Conservation (phyloP, 2,113 vertebrate species). For the Gavialis gangeticus region DNA sequence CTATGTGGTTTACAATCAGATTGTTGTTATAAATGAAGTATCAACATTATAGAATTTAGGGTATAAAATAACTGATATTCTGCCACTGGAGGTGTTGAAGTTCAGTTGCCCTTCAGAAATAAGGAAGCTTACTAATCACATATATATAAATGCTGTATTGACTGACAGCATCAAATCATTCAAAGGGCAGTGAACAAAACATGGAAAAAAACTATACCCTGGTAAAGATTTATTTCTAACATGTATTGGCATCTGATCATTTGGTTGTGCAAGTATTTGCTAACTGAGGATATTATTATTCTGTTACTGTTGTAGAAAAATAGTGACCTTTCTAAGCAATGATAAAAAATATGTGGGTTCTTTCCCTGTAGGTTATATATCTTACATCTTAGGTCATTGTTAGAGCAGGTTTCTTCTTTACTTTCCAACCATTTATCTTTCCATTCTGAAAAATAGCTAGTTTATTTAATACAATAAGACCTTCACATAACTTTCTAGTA, state of each 20-base stretch:
- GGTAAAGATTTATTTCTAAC: slow-evolving; percentile 72
- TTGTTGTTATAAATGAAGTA: slow-evolving; percentile 49
- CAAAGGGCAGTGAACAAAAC: slow-evolving; percentile 77
- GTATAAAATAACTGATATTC: slow-evolving; percentile 61
- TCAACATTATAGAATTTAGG: background rate
- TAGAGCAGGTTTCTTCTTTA: slow-evolving; percentile 62
- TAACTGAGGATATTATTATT: slow-evolving; percentile 78
- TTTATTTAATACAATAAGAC: slow-evolving; percentile 80
- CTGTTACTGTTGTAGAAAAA: slow-evolving; percentile 72
- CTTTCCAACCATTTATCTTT: slow-evolving; percentile 74
- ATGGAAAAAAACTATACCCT: slow-evolving; percentile 66
- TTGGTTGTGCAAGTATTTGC: slow-evolving; percentile 71
- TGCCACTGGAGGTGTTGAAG: slow-evolving; percentile 71
- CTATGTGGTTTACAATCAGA: slow-evolving; percentile 37
- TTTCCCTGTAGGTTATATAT: slow-evolving; percentile 71
- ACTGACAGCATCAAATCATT: slow-evolving; percentile 83
- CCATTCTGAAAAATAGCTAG: slow-evolving; percentile 69
- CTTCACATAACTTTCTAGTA: slow-evolving; percentile 81
- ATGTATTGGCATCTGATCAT: slow-evolving; percentile 72
- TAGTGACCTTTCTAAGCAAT: slow-evolving; percentile 67
- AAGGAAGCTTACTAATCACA: slow-evolving; percentile 77
- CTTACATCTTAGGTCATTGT: slow-evolving; percentile 75
- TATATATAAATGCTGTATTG: slow-evolving; percentile 78
- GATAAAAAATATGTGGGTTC: slow-evolving; percentile 76
- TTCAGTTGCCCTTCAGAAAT: slow-evolving; percentile 79